phyloP scores from a whole-genome alignment of 2,888 invertebrate species.

The Pachymerium ferrugineum region DNA sequence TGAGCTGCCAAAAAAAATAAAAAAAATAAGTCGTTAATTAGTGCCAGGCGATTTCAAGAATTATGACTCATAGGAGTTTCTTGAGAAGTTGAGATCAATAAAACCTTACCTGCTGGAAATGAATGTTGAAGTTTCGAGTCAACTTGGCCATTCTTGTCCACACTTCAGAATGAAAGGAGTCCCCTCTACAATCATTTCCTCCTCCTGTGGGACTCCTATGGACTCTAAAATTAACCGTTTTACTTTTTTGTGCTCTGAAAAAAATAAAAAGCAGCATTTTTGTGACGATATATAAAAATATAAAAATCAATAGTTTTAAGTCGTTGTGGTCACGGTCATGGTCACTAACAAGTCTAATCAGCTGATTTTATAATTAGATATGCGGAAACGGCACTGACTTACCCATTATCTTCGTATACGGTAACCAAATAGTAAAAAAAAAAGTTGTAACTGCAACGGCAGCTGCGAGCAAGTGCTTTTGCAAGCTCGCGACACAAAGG shows the following conservation, averaged over 20 bases:
- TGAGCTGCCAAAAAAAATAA: constrained; percentile 28
- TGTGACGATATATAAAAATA: neutral
- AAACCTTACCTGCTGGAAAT: neutral
- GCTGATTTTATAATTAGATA: no score
- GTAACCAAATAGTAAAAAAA: neutral
- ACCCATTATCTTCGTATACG: neutral
- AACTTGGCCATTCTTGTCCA: constrained; percentile 96
- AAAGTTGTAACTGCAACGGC: neutral
- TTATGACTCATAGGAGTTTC: neutral
- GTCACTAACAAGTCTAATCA: neutral
- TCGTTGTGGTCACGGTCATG: constrained; percentile 12
- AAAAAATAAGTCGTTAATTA: neutral
- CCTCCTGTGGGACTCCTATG: constrained; percentile 18
- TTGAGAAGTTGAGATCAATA: neutral
- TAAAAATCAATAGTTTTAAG: neutral
- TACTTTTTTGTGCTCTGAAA: constrained; percentile 31
- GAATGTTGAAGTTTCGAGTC: constrained; percentile 63
- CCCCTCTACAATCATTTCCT: constrained; percentile 30
- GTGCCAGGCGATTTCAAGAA: neutral
- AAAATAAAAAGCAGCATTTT: neutral
- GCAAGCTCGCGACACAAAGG: neutral
- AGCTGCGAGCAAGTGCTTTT: neutral
- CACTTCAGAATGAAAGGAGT: constrained; percentile 60
- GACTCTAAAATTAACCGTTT: constrained; percentile 31
- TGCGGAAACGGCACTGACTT: no score